These are phyloP conservation scores for Chinchilla lanigera DNA, from an alignment of 2,113 vertebrate species.

Conservation along the genomic window DNA sequence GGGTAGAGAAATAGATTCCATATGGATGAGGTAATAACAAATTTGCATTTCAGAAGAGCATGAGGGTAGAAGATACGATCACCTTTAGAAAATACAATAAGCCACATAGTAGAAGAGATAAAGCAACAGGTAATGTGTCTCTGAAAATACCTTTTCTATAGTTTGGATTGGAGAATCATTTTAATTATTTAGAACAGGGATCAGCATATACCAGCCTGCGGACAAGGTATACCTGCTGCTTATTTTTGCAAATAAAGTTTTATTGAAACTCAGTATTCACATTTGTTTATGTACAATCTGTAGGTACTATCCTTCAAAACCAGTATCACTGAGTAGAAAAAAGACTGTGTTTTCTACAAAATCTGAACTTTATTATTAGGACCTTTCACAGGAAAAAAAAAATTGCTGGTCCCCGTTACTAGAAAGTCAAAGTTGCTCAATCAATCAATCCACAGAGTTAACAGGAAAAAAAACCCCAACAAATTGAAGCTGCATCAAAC, in stretches of 20 bases:
- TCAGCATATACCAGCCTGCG: not conserved
- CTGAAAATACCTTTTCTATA: not conserved
- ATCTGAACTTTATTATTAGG: not conserved
- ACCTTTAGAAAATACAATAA: not conserved
- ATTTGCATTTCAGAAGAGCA: not conserved
- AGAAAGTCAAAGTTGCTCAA: constrained; percentile 5
- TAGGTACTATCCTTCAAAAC: not conserved
- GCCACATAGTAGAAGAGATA: not conserved
- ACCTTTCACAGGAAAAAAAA: not conserved
- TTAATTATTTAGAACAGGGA: not conserved
- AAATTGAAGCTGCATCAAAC: not conserved
- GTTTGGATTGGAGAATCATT: not conserved
- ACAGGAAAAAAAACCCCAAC: not conserved
- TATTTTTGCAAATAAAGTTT: not conserved
- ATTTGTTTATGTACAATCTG: not conserved
- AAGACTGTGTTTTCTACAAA: not conserved
- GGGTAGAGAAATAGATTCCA: not conserved
- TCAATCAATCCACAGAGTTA: not conserved
- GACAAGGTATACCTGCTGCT: not conserved
- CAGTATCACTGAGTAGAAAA: not conserved
- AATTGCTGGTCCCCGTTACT: not conserved
- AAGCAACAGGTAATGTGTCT: not conserved
- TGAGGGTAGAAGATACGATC: not conserved
- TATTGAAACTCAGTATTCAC: not conserved
- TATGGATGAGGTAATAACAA: not conserved